Evolutionary conservation across 2,797 vertebrate species (phyloP), one percentile per base, ranked within the genome.

Genomic region (Sebastes oblongus): DNA sequence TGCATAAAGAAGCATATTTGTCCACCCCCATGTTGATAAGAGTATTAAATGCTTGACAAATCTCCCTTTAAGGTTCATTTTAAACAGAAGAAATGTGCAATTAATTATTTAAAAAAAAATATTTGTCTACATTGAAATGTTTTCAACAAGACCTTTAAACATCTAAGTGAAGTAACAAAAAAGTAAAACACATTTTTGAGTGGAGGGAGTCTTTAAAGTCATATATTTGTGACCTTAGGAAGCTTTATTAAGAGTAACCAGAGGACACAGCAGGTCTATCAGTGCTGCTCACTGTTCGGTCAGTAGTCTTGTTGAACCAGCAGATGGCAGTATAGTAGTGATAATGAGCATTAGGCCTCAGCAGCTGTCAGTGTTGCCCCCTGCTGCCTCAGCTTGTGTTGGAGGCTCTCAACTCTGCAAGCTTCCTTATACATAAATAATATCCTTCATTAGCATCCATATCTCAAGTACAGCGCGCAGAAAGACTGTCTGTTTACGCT

Each of bases 301-400:
- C 62, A 74, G 42, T 86, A 1, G 0, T 3, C 6, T 1, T 18
- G 4, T 42, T 72, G n/a, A 2, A 11, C 82, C 93, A 91, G 22
- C 10, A 90, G 93, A 69, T 89, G 92, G 88, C 79, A 80, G 85
- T 54, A 30, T 3, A 72, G 89, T 42, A 27, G 46, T 75, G 60
- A 1, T 72, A 62, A 87, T 86, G 55, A 59, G 10, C 18, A 0
- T 5, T 18, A 1, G 29, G 16, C 1, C 22, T 16, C 27, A 16
- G 16, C 30, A 56, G 78, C 67, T 56, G 75, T 72, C 70, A 36
- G 66, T 50, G 2, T 25, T 60, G 65, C 78, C 59, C 77, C 60
- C 62, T 74, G 75, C 79, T 87, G 81, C 56, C 80, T 10, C 78
- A 65, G 77, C 80, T 77, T 36, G 36, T 76, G 65, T 66, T 80